Percentiles rank a stretch among this genome's conserved stretches.
Evolutionary conservation across 2,113 vertebrate genomes (phyloP).

Genomic region (Phyllopteryx taeniolatus): DNA sequence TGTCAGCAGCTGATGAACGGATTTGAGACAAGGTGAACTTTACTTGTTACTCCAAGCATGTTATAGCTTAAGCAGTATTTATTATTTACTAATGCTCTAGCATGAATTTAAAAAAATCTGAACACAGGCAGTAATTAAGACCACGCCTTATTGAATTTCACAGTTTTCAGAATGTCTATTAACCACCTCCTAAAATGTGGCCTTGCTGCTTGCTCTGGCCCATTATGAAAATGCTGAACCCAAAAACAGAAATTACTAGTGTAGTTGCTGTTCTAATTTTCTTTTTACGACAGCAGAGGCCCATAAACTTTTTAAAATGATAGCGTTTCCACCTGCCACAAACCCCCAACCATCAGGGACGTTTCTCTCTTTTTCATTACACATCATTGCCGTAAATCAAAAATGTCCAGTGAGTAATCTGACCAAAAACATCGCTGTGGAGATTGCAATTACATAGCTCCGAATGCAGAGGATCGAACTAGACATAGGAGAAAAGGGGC

Average conservation of each 20-base stretch:
- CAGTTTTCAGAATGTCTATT: slow-evolving; percentile 69
- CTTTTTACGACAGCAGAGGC: background rate
- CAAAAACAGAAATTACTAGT: slow-evolving; percentile 53
- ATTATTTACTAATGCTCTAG: slow-evolving; percentile 35
- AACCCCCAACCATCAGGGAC: slow-evolving; percentile 11
- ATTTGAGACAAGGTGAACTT: slow-evolving; percentile 48
- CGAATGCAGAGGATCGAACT: slow-evolving; percentile 62
- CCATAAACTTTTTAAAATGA: slow-evolving; percentile 2
- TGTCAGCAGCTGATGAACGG: slow-evolving; percentile 55
- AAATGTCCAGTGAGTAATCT: slow-evolving; percentile 54
- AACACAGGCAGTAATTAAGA: slow-evolving; percentile 63
- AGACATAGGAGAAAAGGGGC: slow-evolving; percentile 49
- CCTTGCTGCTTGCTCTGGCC: slow-evolving; percentile 47
- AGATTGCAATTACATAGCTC: slow-evolving; percentile 70
- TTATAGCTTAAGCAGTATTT: slow-evolving; percentile 39
- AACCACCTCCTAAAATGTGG: slow-evolving; percentile 62
- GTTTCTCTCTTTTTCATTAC: slow-evolving; percentile 19
- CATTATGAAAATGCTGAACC: slow-evolving; percentile 54
- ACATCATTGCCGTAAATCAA: slow-evolving; percentile 52
- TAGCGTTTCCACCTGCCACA: slow-evolving; percentile 16
- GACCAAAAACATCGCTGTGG: slow-evolving; percentile 67
- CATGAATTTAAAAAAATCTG: slow-evolving; percentile 38
- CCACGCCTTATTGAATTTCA: slow-evolving; percentile 62
- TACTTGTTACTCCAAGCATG: slow-evolving; percentile 34
- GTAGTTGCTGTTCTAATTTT: slow-evolving; percentile 54